Percentiles rank a stretch among this genome's conserved stretches.
These are phyloP conservation scores for Sebastes taczanowskii DNA, from an alignment of 2,797 vertebrate genomes.

Conservation along the genomic window DNA sequence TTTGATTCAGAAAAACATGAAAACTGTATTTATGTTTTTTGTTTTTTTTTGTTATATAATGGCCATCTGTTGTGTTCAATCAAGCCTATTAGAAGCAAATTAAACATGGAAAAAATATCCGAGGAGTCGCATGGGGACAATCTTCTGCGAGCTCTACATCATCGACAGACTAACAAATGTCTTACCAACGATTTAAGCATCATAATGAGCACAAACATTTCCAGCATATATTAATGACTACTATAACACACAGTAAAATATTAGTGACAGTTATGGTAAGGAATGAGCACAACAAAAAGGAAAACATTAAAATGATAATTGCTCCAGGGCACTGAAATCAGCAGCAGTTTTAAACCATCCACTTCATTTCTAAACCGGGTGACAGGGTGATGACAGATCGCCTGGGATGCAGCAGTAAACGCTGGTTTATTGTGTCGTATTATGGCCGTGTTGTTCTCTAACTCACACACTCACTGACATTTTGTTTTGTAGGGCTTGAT, in stretches of 20 bases:
- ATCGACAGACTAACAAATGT: not conserved
- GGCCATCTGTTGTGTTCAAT: not conserved
- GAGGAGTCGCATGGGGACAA: not conserved
- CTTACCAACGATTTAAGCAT: not conserved
- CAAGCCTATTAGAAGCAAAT: not conserved
- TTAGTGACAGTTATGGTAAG: constrained; percentile 56
- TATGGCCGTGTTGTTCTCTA: constrained; percentile 22
- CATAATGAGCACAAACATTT: constrained; percentile 9
- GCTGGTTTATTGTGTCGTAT: constrained; percentile 26
- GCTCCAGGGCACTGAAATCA: constrained; percentile 68
- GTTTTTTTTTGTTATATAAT: not conserved
- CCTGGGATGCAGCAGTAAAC: constrained; percentile 31
- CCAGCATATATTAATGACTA: constrained; percentile 32
- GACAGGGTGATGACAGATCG: constrained; percentile 43
- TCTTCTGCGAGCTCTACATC: not conserved
- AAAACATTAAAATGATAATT: constrained; percentile 39
- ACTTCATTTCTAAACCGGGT: constrained; percentile 80
- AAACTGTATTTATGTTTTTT: not conserved
- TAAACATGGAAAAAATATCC: not conserved
- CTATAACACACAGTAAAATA: constrained; percentile 21
- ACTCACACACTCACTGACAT: constrained; percentile 32
- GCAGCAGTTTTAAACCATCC: constrained; percentile 54
- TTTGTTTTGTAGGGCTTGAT: constrained; percentile 56
- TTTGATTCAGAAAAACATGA: not conserved
- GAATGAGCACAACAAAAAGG: constrained; percentile 8